Conservation (phyloP, 2,113 vertebrate genomes). For the Pedionomus torquatus region DNA sequence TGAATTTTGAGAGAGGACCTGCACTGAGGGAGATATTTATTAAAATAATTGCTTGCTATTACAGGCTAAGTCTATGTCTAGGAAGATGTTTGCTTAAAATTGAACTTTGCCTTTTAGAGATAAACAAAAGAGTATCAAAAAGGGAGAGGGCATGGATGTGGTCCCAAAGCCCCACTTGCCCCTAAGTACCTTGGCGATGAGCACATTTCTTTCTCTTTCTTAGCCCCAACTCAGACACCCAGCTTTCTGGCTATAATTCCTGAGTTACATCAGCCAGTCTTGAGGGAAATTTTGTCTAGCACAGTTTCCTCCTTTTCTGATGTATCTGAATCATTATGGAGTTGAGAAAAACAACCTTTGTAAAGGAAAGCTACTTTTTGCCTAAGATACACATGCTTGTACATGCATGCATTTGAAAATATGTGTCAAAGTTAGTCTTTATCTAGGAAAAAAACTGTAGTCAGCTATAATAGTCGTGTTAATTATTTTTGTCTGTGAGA, state of each 20-base stretch:
- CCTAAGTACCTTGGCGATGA: not conserved
- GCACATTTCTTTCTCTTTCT: not conserved
- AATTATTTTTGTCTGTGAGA: conserved; percentile 49
- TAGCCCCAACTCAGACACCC: not conserved
- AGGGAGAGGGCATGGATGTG: not conserved
- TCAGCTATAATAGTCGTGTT: not conserved
- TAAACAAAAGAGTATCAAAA: not conserved
- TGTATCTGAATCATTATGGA: not conserved
- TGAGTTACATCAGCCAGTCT: conserved; percentile 36
- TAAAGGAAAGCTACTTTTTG: not conserved
- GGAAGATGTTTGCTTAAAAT: not conserved
- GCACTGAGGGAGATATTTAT: not conserved
- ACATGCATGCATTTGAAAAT: not conserved
- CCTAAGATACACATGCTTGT: not conserved
- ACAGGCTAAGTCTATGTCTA: not conserved
- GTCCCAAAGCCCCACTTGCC: not conserved
- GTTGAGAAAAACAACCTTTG: not conserved
- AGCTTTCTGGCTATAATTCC: not conserved
- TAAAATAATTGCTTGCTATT: not conserved
- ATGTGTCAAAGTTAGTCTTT: not conserved
- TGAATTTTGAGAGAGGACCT: not conserved
- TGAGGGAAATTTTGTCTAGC: conserved; percentile 31
- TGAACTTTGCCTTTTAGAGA: not conserved
- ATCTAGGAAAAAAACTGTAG: not conserved
- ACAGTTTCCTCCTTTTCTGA: not conserved